Base-by-base conservation (phyloP, 2,113 vertebrate genomes). In the Pangasianodon hypophthalmus region DNA sequence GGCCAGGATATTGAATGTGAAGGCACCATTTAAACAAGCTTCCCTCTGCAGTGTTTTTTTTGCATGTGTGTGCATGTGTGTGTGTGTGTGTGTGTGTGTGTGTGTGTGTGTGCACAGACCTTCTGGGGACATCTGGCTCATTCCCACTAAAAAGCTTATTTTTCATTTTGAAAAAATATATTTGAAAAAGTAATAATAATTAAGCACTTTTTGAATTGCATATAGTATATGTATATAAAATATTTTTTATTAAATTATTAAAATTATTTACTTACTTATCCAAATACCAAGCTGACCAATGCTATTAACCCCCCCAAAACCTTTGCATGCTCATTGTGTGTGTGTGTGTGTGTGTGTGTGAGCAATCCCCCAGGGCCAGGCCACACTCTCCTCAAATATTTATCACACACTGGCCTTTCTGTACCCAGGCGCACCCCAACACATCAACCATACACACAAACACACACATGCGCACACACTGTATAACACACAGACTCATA, bases 1-100 rank as follows among this genome's bases (percentile, higher is more conserved):
- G 77, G 90, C 88, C 88, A 89, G 89, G 85, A 86, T 94, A 93
- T 94, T 87, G 85, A 93, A 92, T 92, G 88, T 94, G 93, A 94
- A 93, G 90, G 91, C 91, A 93, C 85, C 92, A 92, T 91, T 93
- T 93, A 92, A 87, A 90, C 79, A 87, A 84, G 60, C 71, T 87
- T 88, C 64, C 73, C 82, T 83, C n/a, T 88, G 83, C 87, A 87
- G 80, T 37, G 67, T 79, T 29, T 16, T 50, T 50, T 64, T 10
- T 83, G 79, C 44, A 48, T 69, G 79, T 88, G 58, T 82, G 29
- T 86, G 46, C 50, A n/a, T 75, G 50, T 87, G 52, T 75, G 32
- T 75, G 48, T 73, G 48, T 86, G 64, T 86, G n/a, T 54, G 62
- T 86, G 62, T 52, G 46, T 52, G 62, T 86, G 26, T 80, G 52